Evolutionary conservation across 30 jellyfish, hydroid and myxozoan species (phyloP).

Genomic region (Aurelia sp.): DNA sequence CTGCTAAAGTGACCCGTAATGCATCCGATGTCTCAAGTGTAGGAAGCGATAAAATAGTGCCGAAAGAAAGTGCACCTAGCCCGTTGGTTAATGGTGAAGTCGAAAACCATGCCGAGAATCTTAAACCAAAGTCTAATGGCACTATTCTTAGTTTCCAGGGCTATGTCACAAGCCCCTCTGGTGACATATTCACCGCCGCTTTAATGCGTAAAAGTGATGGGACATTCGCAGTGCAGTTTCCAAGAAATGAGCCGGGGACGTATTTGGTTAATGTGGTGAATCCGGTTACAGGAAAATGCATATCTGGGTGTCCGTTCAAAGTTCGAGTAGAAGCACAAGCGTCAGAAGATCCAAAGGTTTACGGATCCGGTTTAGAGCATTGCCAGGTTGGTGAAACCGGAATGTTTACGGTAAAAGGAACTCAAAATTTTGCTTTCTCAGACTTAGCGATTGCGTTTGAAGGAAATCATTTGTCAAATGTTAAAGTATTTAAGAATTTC

Average conservation of each 20-base stretch:
- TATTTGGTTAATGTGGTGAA: conserved; percentile 67
- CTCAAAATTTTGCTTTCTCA: conserved; percentile 44
- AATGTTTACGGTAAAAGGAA: conserved; percentile 60
- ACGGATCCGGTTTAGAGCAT: conserved; percentile 67
- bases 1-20: conserved; percentile 38
- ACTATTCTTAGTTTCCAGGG: conserved; percentile 37
- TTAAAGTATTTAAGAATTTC: conserved; percentile 71
- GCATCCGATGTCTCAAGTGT: too few relatives aligned
- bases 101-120: not conserved
- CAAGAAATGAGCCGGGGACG: conserved; percentile 73
- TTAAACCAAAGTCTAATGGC: conserved; percentile 11
- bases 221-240: conserved; percentile 77
- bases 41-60: not conserved
- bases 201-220: conserved; percentile 58
- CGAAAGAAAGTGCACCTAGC: conserved; percentile 15
- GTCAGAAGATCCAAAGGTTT: conserved; percentile 62
- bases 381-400: conserved; percentile 76
- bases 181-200: conserved; percentile 61
- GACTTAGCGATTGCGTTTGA: conserved; percentile 77
- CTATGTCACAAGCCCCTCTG: conserved; percentile 73
- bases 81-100: conserved; percentile 45
- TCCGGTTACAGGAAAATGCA: conserved; percentile 60
- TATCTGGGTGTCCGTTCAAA: conserved; percentile 79
- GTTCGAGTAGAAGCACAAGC: conserved; percentile 64
- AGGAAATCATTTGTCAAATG: conserved; percentile 37